Percentiles rank a stretch among this genome's conserved stretches.
Conservation (phyloP, 2,888 invertebrate species). For the Morinoia aosen region DNA sequence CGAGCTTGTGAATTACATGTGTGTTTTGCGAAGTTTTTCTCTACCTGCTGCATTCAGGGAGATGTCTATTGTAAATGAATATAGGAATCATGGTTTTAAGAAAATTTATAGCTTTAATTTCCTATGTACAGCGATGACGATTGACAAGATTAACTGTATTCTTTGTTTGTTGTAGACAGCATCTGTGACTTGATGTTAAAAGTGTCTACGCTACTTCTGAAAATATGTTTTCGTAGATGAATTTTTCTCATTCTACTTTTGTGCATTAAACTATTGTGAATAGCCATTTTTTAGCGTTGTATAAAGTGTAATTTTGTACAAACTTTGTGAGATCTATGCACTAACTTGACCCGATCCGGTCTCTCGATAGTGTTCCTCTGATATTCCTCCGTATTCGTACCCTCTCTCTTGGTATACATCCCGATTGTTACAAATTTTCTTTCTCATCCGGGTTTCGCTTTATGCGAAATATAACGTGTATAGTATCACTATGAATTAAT, state of each 20-base stretch:
- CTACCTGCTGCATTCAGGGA: neutral
- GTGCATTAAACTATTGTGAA: conserved; percentile 1
- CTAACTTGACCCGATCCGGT: neutral
- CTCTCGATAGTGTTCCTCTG: neutral
- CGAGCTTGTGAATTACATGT: neutral
- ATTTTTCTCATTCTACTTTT: neutral
- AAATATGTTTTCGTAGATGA: neutral
- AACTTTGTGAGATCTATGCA: conserved; percentile 12
- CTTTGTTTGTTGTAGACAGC: neutral
- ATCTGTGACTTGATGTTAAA: neutral
- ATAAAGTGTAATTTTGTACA: conserved; percentile 33
- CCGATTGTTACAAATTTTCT: neutral
- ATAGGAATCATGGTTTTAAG: neutral
- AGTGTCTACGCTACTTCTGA: neutral
- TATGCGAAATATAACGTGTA: neutral
- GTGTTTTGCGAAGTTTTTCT: neutral
- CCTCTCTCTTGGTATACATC: neutral
- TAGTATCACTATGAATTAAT: neutral
- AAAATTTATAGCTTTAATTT: neutral
- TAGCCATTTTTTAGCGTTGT: neutral
- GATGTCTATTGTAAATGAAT: neutral
- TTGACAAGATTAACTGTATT: neutral
- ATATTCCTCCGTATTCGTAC: neutral
- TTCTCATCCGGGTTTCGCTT: neutral
- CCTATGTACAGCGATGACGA: neutral